A percentile compares a stretch with the other conserved stretches of the same genome.
Evolutionary conservation across 2,888 invertebrate species (phyloP).

Genomic region (Polia nebulosa): DNA sequence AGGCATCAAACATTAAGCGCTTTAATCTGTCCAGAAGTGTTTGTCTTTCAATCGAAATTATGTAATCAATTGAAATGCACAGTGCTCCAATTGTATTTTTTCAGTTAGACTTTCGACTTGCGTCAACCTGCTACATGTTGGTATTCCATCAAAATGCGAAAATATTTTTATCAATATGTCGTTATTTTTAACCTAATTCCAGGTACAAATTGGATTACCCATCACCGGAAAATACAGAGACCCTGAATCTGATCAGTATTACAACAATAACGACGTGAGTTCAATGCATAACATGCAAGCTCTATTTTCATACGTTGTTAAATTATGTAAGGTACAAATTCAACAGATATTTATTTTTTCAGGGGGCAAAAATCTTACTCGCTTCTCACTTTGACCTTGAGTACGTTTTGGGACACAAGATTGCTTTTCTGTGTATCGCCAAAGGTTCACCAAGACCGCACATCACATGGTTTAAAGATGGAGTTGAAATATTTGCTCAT

Average conservation of each 20-base stretch:
- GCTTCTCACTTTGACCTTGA: slow-evolving; percentile 98
- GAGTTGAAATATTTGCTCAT: slow-evolving; percentile 97
- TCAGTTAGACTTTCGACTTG: slow-evolving; percentile 1
- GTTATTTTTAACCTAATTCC: slow-evolving; percentile 57
- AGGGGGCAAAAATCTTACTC: slow-evolving; percentile 97
- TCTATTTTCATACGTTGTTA: not conserved
- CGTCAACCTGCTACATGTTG: slow-evolving; percentile 1
- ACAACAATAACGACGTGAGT: slow-evolving; percentile 96
- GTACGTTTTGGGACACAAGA: slow-evolving; percentile 98
- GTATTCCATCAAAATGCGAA: not conserved
- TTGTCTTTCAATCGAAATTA: not conserved
- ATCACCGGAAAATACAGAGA: slow-evolving; percentile 97
- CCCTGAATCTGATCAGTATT: slow-evolving; percentile 97
- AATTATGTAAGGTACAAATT: not conserved
- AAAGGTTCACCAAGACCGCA: slow-evolving; percentile 97
- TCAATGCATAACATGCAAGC: not conserved
- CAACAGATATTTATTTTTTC: slow-evolving; percentile 36
- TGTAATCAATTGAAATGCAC: too few species aligned
- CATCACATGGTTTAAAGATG: slow-evolving; percentile 99
- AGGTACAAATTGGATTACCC: slow-evolving; percentile 96
- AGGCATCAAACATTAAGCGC: not conserved
- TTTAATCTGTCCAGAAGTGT: not conserved
- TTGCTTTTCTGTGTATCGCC: slow-evolving; percentile 97
- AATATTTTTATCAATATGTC: not conserved
- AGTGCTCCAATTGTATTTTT: slow-evolving; percentile 10